Conservation (phyloP, 1,140 invertebrate species). For the Brachionus calyciflorus region DNA sequence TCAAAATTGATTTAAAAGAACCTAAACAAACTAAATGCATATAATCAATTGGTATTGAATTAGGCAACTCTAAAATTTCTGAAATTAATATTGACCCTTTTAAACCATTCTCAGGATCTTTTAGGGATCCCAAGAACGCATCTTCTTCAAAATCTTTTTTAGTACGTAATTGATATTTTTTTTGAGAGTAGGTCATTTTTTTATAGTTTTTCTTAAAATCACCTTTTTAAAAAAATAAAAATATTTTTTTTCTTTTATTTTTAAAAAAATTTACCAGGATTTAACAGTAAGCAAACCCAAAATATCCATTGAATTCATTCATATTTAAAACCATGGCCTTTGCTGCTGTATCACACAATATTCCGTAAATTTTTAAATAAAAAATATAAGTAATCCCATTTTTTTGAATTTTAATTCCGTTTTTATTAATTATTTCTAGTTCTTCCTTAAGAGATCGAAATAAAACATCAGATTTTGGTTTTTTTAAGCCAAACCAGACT, state of each 20-base stretch:
- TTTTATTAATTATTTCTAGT: slow-evolving; percentile 1
- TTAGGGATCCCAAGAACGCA: not conserved
- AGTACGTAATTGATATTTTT: not conserved
- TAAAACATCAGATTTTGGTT: slow-evolving; percentile 16
- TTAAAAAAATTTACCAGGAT: slow-evolving; percentile 1
- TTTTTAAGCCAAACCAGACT: not conserved
- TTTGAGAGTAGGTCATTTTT: slow-evolving; percentile 9
- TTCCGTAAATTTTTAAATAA: slow-evolving; percentile 11
- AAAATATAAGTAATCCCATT: not conserved
- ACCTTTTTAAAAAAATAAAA: not conserved
- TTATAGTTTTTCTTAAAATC: not conserved
- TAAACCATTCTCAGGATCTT: not conserved
- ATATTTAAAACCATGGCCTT: slow-evolving; percentile 13
- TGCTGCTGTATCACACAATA: slow-evolving; percentile 8
- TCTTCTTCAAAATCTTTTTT: not conserved
- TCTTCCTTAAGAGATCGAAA: not conserved
- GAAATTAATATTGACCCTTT: not conserved
- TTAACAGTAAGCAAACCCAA: slow-evolving; percentile 5
- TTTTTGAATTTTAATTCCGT: not conserved
- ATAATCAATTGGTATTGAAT: not conserved
- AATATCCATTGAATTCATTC: slow-evolving; percentile 18
- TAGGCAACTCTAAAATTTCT: not conserved
- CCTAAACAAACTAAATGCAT: slow-evolving; percentile 10
- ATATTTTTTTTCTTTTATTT: not conserved
- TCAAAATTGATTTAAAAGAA: not conserved